These are phyloP conservation scores for Anastrepha obliqua DNA, from an alignment of 1,140 invertebrate genomes.

Conservation along the genomic window DNA sequence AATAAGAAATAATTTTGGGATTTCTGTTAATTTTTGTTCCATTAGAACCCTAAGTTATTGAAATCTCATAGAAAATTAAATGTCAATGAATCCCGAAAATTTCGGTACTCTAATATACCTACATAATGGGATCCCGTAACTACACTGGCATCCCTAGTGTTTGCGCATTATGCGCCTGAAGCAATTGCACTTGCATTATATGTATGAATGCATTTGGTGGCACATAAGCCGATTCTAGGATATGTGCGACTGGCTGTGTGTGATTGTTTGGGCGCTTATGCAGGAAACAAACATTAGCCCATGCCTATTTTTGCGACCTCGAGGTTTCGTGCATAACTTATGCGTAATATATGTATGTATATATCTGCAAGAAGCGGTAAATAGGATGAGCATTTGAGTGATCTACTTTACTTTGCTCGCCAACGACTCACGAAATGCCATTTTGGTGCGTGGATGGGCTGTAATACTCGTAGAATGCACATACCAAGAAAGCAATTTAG, in stretches of 20 bases:
- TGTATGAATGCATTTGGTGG: background rate
- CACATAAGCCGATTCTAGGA: background rate
- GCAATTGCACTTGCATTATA: conserved; percentile 9
- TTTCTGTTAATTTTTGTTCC: too few relatives aligned
- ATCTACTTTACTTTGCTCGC: background rate
- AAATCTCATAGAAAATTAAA: too few relatives aligned
- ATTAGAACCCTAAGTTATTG: too few relatives aligned
- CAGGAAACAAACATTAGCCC: background rate
- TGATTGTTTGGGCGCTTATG: background rate
- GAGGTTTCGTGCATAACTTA: background rate
- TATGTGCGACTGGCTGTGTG: background rate
- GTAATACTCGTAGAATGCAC: too few relatives aligned
- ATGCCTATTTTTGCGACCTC: conserved; percentile 16
- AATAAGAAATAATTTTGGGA: too few relatives aligned
- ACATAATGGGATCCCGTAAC: too few relatives aligned
- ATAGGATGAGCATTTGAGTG: background rate
- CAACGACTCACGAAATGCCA: too few relatives aligned
- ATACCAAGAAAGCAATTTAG: too few relatives aligned
- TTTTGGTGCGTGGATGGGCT: too few relatives aligned
- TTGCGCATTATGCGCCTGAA: background rate
- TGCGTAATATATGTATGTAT: background rate
- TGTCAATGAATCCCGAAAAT: too few relatives aligned
- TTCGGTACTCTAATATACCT: too few relatives aligned
- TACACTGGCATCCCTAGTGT: background rate
- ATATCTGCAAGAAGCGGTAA: background rate